A percentile compares a stretch with the other conserved stretches of the same genome.
Evolutionary conservation across 2,888 invertebrate genomes (phyloP).

Genomic region (Limnephilus lunatus): DNA sequence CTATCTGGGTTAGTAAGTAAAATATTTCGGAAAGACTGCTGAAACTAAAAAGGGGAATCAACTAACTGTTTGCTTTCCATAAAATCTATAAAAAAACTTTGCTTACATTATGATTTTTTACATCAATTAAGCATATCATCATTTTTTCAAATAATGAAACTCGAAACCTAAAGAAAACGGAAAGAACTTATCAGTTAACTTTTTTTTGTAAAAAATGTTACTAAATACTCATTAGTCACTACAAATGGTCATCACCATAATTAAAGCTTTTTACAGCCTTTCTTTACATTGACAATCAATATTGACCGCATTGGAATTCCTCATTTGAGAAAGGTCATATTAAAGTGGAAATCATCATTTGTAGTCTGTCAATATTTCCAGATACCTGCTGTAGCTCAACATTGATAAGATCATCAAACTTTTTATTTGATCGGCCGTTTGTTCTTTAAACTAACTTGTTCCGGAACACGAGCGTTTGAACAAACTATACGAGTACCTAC

Average conservation of each 20-base stretch:
- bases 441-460: slow-evolving; percentile 37
- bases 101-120: no score
- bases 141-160: no score
- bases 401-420: slow-evolving; percentile 44
- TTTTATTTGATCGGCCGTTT: slow-evolving; percentile 5
- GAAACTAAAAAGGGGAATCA: no score
- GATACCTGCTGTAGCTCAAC: not conserved
- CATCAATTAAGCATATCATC: no score
- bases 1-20: no score
- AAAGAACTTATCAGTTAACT: no score
- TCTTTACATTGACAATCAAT: not conserved
- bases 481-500: not conserved
- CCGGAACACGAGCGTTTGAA: slow-evolving; percentile 5
- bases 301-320: not conserved
- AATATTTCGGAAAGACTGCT: no score
- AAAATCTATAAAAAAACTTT: no score
- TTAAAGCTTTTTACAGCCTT: not conserved
- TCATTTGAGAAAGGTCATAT: slow-evolving; percentile 10
- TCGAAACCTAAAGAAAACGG: no score
- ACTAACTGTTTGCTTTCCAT: no score
- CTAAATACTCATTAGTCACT: not conserved
- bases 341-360: slow-evolving; percentile 43
- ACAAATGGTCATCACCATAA: not conserved
- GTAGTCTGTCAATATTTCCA: slow-evolving; percentile 34
- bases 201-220: not conserved